Evolutionary conservation across 64 coral and sea anemone genomes (phyloP).

Genomic region (Exaiptasia diaphana): DNA sequence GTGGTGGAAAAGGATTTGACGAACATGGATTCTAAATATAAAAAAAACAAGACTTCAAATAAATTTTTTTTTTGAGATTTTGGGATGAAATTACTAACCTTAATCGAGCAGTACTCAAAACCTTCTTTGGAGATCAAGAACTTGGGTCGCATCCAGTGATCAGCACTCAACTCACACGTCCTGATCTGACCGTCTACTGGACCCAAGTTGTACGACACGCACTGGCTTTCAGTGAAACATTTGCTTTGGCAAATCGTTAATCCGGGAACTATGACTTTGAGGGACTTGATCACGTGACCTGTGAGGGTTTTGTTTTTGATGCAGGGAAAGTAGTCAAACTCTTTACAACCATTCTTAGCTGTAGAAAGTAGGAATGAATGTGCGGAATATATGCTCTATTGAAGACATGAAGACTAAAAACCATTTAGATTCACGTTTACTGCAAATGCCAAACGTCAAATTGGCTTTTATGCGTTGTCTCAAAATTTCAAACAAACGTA

Average conservation of each 20-base stretch:
- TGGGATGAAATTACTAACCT: not conserved
- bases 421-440: too few species aligned
- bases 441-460: too few species aligned
- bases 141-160: too few species aligned
- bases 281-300: not conserved
- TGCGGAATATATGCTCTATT: too few species aligned
- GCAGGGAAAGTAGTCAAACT: not conserved
- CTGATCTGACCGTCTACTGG: not conserved
- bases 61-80: not conserved
- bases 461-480: too few species aligned
- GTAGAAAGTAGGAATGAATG: too few species aligned
- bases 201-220: not conserved
- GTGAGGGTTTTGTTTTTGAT: not conserved
- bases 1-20: not conserved
- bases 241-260: not conserved
- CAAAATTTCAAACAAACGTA: too few species aligned
- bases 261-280: not conserved
- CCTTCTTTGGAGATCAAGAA: not conserved
- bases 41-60: not conserved
- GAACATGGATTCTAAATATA: not conserved
- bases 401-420: too few species aligned
- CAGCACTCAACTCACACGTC: not conserved
- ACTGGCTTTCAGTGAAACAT: not conserved
- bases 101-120: not conserved
- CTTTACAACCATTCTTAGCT: too few species aligned